Base-by-base conservation (phyloP, 2,888 invertebrate species). In the Agrotis puta region DNA sequence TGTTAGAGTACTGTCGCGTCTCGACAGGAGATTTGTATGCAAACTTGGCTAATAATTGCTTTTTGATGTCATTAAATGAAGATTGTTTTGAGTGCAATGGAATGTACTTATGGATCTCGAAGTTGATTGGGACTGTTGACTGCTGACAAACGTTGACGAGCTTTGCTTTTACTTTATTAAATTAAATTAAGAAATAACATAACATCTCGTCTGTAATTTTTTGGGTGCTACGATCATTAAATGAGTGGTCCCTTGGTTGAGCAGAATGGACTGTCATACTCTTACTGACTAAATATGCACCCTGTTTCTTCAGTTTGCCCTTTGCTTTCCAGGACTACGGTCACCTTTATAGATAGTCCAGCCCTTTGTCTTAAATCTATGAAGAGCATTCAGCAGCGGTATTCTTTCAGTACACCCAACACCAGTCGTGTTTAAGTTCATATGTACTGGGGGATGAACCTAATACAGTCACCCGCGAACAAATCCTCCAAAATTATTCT, bases 1-100 rank as follows among this genome's bases (percentile, higher is more conserved):
- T 75, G 80, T 82, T 82, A 79, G 33, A 33, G 33, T 33, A 11
- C 39, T 11, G 39, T 85, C 69, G 64, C 66, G 57, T 65, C 61
- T 67, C 64, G 45, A 56, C 72, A 62, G 66, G 73, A 78, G 69
- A 81, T 84, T 85, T 84, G 80, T 84, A 78, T 75, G 79, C 76
- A 70, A 82, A 85, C 74, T 78, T 73, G 53, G 77, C 67, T 85
- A 83, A 73, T 85, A 85, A 85, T 85, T 79, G 81, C 79, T 85
- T 84, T 83, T 77, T 78, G 64, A 76, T 76, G 69, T 78, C 61
- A 74, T 75, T 61, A 59, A 83, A 67, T 72, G 33, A 69, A 68
- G 53, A 73, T 77, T 69, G 77, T 66, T 74, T 71, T 54, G n/a
- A 67, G 51, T 66, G 81, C 64, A 50, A 64, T 63, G 54, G 69